These are phyloP conservation scores for Cyclura pinguis DNA, from an alignment of 2,797 vertebrate genomes.

Conservation along the genomic window DNA sequence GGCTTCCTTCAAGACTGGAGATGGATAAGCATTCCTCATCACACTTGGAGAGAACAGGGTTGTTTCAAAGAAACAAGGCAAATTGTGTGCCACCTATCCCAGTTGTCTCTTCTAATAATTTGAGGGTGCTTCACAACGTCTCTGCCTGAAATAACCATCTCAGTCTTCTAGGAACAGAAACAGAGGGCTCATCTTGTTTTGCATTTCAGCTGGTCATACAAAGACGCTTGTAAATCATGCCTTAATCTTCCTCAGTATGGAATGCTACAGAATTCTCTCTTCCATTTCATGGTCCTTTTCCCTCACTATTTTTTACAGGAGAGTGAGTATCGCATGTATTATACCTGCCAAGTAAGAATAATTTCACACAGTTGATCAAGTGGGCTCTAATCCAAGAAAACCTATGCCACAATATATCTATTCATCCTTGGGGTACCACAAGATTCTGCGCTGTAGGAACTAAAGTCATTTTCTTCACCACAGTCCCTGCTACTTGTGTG, in stretches of 20 bases:
- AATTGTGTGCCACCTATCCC: not conserved
- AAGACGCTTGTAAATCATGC: not conserved
- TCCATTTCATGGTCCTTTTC: not conserved
- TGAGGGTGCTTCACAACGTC: not conserved
- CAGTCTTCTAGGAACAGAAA: not conserved
- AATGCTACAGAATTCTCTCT: not conserved
- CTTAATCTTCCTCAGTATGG: not conserved
- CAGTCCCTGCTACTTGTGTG: accelerated
- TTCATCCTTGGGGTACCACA: not conserved
- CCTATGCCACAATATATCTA: not conserved
- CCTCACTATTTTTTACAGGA: not conserved
- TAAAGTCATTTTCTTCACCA: not conserved
- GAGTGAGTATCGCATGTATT: not conserved
- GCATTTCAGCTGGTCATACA: not conserved
- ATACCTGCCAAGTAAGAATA: not conserved
- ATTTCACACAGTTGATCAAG: not conserved
- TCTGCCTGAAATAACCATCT: not conserved
- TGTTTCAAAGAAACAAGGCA: not conserved
- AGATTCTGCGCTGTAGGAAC: not conserved
- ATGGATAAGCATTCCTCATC: not conserved
- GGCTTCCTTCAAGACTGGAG: not conserved
- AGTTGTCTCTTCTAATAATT: not conserved
- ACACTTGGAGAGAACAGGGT: not conserved
- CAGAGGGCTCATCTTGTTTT: not conserved
- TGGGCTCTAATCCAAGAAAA: not conserved